Evolutionary conservation across 2,113 vertebrate species (phyloP).

Genomic region (Eudorcas thomsonii): DNA sequence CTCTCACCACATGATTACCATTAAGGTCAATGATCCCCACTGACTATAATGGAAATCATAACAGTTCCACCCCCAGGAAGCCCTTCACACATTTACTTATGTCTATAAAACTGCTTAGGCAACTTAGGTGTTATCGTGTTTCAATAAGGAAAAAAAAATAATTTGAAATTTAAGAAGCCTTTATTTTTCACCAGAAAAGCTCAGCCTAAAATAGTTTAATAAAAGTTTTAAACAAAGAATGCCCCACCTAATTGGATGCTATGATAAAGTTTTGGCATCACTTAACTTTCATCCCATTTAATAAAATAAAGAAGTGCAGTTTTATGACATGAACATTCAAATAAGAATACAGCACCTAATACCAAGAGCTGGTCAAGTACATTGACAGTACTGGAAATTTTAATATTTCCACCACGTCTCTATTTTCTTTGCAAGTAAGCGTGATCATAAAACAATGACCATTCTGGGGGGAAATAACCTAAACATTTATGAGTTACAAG

Average conservation of each 20-base stretch:
- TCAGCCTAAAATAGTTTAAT: conserved; percentile 5
- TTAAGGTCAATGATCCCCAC: conserved; percentile 1
- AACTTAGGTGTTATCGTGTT: conserved; percentile 51
- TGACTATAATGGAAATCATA: neutral
- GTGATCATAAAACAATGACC: neutral
- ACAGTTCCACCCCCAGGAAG: neutral
- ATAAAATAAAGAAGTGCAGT: neutral
- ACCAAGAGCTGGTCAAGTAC: neutral
- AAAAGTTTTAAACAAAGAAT: neutral
- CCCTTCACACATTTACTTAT: conserved; percentile 38
- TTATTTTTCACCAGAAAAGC: neutral
- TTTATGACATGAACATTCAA: neutral
- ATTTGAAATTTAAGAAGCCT: neutral
- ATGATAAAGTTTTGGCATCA: neutral
- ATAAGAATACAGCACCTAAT: neutral
- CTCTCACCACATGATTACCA: neutral
- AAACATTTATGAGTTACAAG: neutral
- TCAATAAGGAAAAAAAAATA: conserved; percentile 24
- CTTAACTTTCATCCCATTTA: neutral
- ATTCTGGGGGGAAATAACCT: neutral
- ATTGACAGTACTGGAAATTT: neutral
- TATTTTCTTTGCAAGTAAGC: neutral
- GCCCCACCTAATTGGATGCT: neutral
- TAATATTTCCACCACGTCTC: neutral
- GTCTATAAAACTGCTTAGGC: conserved; percentile 34